Evolutionary conservation across 1,140 invertebrate genomes (phyloP).

Genomic region (Epicauta chinensis): DNA sequence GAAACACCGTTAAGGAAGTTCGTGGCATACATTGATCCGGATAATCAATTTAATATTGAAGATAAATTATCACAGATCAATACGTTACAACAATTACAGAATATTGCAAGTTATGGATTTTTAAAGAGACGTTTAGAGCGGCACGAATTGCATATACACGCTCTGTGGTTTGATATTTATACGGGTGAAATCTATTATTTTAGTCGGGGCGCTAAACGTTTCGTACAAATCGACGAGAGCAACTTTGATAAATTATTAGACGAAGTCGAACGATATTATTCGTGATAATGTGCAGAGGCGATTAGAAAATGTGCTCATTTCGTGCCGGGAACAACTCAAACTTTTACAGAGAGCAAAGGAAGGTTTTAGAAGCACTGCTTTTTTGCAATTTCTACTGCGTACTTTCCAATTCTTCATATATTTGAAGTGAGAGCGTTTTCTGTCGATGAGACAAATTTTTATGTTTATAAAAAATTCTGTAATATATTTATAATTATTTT

Average conservation of each 20-base stretch:
- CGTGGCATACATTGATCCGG: slow-evolving; percentile 90
- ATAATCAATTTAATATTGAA: slow-evolving; percentile 79
- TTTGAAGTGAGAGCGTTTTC: too few species aligned
- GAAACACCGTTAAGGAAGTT: slow-evolving; percentile 82
- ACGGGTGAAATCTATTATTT: slow-evolving; percentile 94
- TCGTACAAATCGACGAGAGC: slow-evolving; percentile 77
- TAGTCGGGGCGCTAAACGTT: slow-evolving; percentile 73
- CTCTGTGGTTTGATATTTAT: slow-evolving; percentile 96
- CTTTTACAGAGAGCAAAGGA: too few species aligned
- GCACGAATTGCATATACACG: slow-evolving; percentile 83
- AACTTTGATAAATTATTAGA: slow-evolving; percentile 65
- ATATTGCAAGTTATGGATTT: slow-evolving; percentile 92
- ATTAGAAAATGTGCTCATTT: too few species aligned
- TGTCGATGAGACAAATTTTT: too few species aligned
- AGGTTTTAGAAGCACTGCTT: too few species aligned
- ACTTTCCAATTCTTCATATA: too few species aligned
- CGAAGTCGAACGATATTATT: slow-evolving; percentile 77
- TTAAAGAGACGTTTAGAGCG: slow-evolving; percentile 74
- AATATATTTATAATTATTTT: too few species aligned
- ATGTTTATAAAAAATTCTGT: too few species aligned
- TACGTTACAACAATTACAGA: slow-evolving; percentile 88
- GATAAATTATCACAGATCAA: slow-evolving; percentile 96
- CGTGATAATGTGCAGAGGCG: too few species aligned
- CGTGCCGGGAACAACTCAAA: too few species aligned
- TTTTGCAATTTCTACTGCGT: too few species aligned